Evolutionary conservation across 2,888 invertebrate genomes (phyloP).

Genomic region (Onthophagus sagittarius): DNA sequence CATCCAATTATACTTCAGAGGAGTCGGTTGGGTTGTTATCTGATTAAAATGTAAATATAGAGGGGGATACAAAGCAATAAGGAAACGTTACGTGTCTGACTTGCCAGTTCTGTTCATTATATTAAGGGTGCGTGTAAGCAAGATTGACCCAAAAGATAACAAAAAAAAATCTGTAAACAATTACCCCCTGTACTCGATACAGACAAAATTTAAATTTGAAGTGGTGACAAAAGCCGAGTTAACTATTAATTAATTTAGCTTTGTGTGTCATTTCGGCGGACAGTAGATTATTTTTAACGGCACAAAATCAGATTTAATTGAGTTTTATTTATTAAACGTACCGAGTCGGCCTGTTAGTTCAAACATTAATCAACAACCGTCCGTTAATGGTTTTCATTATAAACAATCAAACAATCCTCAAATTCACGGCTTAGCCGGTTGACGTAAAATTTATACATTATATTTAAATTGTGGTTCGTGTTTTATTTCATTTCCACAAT

Average conservation of each 20-base stretch:
- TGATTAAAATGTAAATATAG: not conserved
- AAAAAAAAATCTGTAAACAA: not conserved
- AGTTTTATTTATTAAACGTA: not conserved
- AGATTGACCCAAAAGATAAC: not conserved
- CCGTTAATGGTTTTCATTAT: not conserved
- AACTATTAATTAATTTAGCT: not conserved
- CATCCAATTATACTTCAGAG: not conserved
- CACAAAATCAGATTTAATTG: not conserved
- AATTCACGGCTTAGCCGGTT: not conserved
- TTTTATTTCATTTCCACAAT: not conserved
- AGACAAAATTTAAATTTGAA: not conserved
- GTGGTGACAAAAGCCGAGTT: not conserved
- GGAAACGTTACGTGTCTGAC: not conserved
- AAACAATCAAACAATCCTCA: not conserved
- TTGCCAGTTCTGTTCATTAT: not conserved
- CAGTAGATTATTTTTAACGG: not conserved
- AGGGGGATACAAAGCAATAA: not conserved
- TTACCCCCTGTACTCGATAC: not conserved
- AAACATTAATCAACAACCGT: not conserved
- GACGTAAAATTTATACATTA: not conserved
- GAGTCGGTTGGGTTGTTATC: not conserved
- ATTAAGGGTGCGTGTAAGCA: not conserved
- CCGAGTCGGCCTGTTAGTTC: not conserved
- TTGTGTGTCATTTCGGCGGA: not conserved
- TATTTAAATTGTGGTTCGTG: not conserved